Conservation (phyloP, 2,888 invertebrate species). For the Colostygia pectinataria region DNA sequence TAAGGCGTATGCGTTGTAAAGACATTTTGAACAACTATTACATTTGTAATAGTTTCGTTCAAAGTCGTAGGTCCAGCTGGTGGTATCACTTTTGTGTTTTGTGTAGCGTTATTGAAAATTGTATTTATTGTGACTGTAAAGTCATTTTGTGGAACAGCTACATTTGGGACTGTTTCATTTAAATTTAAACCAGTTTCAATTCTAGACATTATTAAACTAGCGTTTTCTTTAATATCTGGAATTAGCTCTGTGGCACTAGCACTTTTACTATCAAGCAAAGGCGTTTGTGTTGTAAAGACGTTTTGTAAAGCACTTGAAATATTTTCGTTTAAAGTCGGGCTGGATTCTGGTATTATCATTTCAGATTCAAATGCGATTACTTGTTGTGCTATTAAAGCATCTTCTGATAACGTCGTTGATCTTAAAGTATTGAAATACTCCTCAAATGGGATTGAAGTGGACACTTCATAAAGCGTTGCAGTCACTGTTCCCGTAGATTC, state of each 20-base stretch:
- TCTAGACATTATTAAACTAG: background rate
- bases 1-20: background rate
- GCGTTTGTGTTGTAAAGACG: background rate
- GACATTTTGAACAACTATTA: background rate
- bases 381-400: slow-evolving; percentile 7
- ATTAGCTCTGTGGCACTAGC: background rate
- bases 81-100: too few relatives aligned
- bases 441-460: slow-evolving; percentile 26
- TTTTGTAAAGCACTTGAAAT: background rate
- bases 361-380: slow-evolving; percentile 5
- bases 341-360: background rate
- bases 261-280: background rate
- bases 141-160: background rate
- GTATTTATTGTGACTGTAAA: too few relatives aligned
- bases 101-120: too few relatives aligned
- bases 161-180: background rate
- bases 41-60: too few relatives aligned
- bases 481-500: slow-evolving; percentile 6
- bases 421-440: slow-evolving; percentile 36
- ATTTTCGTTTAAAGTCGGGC: slow-evolving; percentile 2
- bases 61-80: too few relatives aligned
- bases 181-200: background rate
- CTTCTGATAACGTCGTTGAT: slow-evolving; percentile 29
- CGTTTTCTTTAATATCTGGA: background rate
- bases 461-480: slow-evolving; percentile 10